Percentiles rank a stretch among this genome's conserved stretches.
These are phyloP conservation scores for Ceratosolen fusciceps DNA, from an alignment of 1,140 invertebrate genomes.

Conservation along the genomic window DNA sequence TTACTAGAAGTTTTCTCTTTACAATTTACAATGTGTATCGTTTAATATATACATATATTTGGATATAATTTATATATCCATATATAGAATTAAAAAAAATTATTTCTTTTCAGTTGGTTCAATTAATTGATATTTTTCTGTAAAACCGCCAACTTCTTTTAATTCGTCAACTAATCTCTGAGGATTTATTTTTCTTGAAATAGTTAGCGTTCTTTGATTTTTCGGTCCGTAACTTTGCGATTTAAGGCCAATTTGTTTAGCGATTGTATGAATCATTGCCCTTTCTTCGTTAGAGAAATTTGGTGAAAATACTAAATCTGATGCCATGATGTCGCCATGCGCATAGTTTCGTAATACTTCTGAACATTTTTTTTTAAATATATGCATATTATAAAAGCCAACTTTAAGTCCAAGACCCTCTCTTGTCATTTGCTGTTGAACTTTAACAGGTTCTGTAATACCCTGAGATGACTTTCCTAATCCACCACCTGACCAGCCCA, in stretches of 20 bases:
- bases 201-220: constrained; percentile 58
- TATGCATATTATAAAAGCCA: constrained; percentile 58
- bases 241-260: constrained; percentile 63
- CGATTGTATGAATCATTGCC: constrained; percentile 75
- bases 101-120: constrained; percentile 53
- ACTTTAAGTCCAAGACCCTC: constrained; percentile 62
- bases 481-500: constrained; percentile 87
- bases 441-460: constrained; percentile 76
- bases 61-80: too few relatives aligned
- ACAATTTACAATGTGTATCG: too few relatives aligned
- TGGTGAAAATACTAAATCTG: constrained; percentile 78
- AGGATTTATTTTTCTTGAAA: constrained; percentile 62
- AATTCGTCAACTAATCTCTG: constrained; percentile 59
- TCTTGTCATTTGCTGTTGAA: constrained; percentile 64
- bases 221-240: constrained; percentile 63
- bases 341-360: constrained; percentile 69
- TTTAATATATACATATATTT: too few relatives aligned
- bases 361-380: constrained; percentile 65
- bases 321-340: constrained; percentile 69
- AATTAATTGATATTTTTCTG: constrained; percentile 64
- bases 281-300: constrained; percentile 83
- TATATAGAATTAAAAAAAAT: too few relatives aligned
- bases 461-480: constrained; percentile 80
- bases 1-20: too few relatives aligned
- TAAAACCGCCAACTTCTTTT: constrained; percentile 57